These are phyloP conservation scores for Amaurobius ferox DNA, from an alignment of 2,888 invertebrate species.

Conservation along the genomic window DNA sequence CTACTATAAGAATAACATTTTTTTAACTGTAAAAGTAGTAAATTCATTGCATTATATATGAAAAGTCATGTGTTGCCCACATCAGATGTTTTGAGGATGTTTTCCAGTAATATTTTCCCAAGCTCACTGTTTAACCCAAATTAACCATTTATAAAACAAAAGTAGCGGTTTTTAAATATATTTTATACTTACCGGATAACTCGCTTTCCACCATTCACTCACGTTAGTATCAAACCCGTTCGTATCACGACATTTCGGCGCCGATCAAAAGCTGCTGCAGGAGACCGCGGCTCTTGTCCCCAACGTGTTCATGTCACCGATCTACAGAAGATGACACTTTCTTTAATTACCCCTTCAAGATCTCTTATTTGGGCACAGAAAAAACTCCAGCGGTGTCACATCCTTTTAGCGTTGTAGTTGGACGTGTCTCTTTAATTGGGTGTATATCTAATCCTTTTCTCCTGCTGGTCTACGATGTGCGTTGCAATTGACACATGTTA, in stretches of 20 bases:
- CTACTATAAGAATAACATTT: too few species aligned
- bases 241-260: background rate
- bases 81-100: too few species aligned
- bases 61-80: too few species aligned
- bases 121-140: too few species aligned
- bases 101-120: too few species aligned
- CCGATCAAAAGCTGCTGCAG: slow-evolving; percentile 1
- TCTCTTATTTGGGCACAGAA: slow-evolving; percentile 1
- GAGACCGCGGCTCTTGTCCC: background rate
- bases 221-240: too few species aligned
- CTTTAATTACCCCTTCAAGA: slow-evolving; percentile 55
- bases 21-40: too few species aligned
- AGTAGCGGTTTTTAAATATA: too few species aligned
- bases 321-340: slow-evolving; percentile 39
- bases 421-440: background rate
- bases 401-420: background rate
- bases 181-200: too few species aligned
- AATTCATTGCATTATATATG: too few species aligned
- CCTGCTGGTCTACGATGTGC: background rate
- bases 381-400: background rate
- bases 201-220: too few species aligned
- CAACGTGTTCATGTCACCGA: slow-evolving; percentile 42
- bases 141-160: too few species aligned
- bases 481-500: slow-evolving; percentile 5
- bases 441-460: background rate